Evolutionary conservation across 2,113 vertebrate genomes (phyloP).

Genomic region (Tupaia tana): DNA sequence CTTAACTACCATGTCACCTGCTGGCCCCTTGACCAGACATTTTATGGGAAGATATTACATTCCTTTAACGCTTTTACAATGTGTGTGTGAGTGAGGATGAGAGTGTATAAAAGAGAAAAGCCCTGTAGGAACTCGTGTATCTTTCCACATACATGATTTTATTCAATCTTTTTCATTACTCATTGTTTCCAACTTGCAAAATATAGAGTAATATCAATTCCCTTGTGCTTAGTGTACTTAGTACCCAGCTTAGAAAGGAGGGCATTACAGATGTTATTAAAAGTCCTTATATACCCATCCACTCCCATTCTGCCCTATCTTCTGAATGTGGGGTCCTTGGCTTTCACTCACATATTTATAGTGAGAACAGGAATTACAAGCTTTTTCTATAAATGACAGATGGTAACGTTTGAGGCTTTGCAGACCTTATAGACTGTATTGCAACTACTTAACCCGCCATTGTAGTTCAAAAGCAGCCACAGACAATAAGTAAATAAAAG

Average conservation of each 20-base stretch:
- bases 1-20: too few relatives aligned
- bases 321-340: neutral
- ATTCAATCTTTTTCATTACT: neutral
- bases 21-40: neutral
- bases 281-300: neutral
- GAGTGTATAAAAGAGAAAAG: neutral
- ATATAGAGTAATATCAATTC: neutral
- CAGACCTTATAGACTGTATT: neutral
- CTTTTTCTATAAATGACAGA: neutral
- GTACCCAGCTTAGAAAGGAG: neutral
- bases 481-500: neutral
- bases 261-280: neutral
- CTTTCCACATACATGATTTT: neutral
- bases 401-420: neutral
- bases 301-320: neutral
- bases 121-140: neutral
- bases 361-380: neutral
- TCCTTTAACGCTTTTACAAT: slow-evolving; percentile 8
- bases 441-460: neutral
- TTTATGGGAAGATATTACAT: neutral
- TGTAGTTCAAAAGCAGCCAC: neutral
- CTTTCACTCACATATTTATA: neutral
- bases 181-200: slow-evolving; percentile 3
- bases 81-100: neutral
- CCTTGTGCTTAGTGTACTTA: neutral